Percentiles rank a stretch among this genome's conserved stretches.
Evolutionary conservation across 2,888 invertebrate species (phyloP).

Genomic region (Physocephala rufipes): DNA sequence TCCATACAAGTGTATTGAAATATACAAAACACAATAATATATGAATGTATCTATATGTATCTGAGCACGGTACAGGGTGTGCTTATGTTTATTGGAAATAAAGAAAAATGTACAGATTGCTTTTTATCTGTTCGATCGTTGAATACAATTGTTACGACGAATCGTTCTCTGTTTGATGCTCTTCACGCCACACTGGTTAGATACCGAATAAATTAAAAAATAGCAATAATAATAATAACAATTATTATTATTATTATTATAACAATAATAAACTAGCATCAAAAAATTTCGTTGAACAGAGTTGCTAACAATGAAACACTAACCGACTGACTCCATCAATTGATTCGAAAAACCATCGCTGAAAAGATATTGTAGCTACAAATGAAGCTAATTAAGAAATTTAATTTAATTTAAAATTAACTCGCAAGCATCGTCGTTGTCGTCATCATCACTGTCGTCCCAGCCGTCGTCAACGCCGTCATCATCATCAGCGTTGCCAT

Average conservation of each 20-base stretch:
- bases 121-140: neutral
- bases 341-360: no score
- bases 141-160: neutral
- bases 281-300: constrained; percentile 11
- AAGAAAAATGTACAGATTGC: no score
- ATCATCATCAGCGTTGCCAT: neutral
- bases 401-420: neutral
- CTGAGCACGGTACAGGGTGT: no score
- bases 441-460: neutral
- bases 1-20: no score
- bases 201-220: constrained; percentile 1
- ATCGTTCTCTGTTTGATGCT: neutral
- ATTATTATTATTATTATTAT: no score
- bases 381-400: neutral
- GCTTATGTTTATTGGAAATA: no score
- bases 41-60: no score
- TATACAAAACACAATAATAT: no score
- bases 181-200: constrained; percentile 18
- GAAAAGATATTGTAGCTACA: no score
- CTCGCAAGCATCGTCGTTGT: neutral
- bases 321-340: neutral
- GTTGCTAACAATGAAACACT: constrained; percentile 3
- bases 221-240: no score
- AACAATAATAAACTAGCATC: no score
- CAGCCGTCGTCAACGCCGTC: neutral